Percentiles rank a stretch among this genome's conserved stretches.
These are phyloP conservation scores for Leptinotarsa peninsularis DNA, from an alignment of 2,888 invertebrate genomes.

Conservation along the genomic window DNA sequence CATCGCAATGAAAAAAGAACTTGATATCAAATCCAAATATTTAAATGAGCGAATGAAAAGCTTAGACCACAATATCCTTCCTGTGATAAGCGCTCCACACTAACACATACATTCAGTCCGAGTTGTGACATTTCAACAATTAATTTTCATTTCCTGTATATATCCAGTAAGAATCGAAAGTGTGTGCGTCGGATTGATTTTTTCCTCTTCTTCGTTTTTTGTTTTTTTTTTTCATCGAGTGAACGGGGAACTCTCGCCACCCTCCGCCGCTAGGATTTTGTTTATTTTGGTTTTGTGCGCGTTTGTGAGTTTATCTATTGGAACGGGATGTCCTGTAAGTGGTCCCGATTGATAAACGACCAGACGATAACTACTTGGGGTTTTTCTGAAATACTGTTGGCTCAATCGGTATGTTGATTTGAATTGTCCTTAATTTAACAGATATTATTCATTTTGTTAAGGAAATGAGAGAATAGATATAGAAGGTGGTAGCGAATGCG, in stretches of 20 bases:
- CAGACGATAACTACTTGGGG: constrained; percentile 35
- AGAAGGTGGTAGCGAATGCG: too few species aligned
- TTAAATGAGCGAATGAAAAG: constrained; percentile 35
- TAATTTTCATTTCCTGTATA: constrained; percentile 44
- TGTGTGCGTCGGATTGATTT: constrained; percentile 28
- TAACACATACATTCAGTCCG: constrained; percentile 13
- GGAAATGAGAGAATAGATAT: too few species aligned
- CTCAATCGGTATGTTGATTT: constrained; percentile 7
- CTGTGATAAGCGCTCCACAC: constrained; percentile 35
- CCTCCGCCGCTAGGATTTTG: constrained; percentile 25
- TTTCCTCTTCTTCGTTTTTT: constrained; percentile 23
- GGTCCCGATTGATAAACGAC: constrained; percentile 50
- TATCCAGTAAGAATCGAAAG: constrained; percentile 23
- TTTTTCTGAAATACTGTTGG: constrained; percentile 15
- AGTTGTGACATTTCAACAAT: constrained; percentile 35
- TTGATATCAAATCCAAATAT: constrained; percentile 35
- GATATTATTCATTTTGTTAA: background rate
- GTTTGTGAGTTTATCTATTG: constrained; percentile 40
- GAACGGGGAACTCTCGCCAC: constrained; percentile 17
- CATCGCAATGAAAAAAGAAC: constrained; percentile 22
- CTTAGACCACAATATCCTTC: constrained; percentile 47
- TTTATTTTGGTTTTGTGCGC: constrained; percentile 38
- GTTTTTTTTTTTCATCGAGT: background rate
- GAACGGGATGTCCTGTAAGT: constrained; percentile 58
- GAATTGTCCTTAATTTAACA: background rate